These are phyloP conservation scores for Lepidotrigona ventralis DNA, from an alignment of 1,140 invertebrate species.

Conservation along the genomic window DNA sequence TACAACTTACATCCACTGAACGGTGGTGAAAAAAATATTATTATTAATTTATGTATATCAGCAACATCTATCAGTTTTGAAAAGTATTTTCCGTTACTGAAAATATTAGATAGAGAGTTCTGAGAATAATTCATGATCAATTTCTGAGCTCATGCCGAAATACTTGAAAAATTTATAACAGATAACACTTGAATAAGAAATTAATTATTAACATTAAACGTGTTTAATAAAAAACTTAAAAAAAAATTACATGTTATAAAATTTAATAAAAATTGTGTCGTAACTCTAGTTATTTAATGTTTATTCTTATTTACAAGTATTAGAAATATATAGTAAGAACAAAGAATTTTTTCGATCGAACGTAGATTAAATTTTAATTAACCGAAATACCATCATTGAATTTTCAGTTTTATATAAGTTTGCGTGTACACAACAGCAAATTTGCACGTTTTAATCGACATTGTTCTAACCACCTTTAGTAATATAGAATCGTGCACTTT, in stretches of 20 bases:
- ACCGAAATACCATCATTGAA: not conserved
- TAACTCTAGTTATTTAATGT: not conserved
- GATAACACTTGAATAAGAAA: too few relatives aligned
- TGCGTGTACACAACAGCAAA: not conserved
- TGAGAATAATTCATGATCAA: not conserved
- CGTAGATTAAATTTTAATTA: constrained; percentile 11
- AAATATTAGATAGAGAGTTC: not conserved
- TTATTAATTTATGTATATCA: too few relatives aligned
- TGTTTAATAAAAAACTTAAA: not conserved
- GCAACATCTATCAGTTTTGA: too few relatives aligned
- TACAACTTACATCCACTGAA: too few relatives aligned
- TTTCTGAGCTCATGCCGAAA: not conserved
- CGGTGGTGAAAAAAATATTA: too few relatives aligned
- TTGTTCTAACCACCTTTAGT: constrained; percentile 21
- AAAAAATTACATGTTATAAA: not conserved
- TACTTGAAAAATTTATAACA: not conserved
- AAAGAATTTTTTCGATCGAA: not conserved
- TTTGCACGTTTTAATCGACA: not conserved
- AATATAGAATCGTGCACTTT: not conserved
- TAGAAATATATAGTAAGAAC: not conserved
- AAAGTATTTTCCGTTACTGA: too few relatives aligned
- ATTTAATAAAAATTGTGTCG: not conserved
- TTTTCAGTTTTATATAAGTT: not conserved
- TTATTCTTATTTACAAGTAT: not conserved
- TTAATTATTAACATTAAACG: too few relatives aligned